phyloP scores from a whole-genome alignment of 1,140 invertebrate genomes.

The Metaphire vulgaris region DNA sequence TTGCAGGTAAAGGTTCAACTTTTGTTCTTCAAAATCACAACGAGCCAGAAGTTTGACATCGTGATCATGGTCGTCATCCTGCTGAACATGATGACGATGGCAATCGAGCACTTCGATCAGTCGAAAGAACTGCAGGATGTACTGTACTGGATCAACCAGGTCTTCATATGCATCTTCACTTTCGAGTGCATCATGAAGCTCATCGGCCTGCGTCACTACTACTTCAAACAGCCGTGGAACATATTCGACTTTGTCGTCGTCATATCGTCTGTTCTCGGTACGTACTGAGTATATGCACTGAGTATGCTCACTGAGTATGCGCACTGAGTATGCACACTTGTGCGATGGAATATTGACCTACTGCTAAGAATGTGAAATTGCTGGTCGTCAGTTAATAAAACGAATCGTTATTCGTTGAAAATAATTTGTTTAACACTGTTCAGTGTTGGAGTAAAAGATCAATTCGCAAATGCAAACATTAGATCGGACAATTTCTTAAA shows the following conservation, averaged over 20 bases:
- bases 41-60: conserved; percentile 98
- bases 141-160: conserved; percentile 84
- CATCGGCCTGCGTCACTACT: conserved; percentile 90
- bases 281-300: too few relatives aligned
- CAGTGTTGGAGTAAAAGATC: too few relatives aligned
- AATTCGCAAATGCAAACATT: too few relatives aligned
- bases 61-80: conserved; percentile 98
- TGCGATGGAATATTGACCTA: too few relatives aligned
- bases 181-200: conserved; percentile 95
- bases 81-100: conserved; percentile 98
- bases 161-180: conserved; percentile 97
- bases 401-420: too few relatives aligned
- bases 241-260: conserved; percentile 98
- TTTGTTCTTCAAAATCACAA: conserved; percentile 92
- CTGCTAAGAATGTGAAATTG: too few relatives aligned
- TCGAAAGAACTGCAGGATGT: conserved; percentile 69
- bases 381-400: too few relatives aligned
- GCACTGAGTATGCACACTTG: too few relatives aligned
- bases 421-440: too few relatives aligned
- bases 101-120: conserved; percentile 89
- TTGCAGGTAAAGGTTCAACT: conserved; percentile 89
- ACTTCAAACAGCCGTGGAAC: conserved; percentile 99
- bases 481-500: too few relatives aligned
- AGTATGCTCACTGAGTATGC: too few relatives aligned
- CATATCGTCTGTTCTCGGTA: conserved; percentile 79